Evolutionary conservation across 1,140 invertebrate species (phyloP), one percentile per base, ranked within the genome.

Genomic region (Temnothorax nylanderi): DNA sequence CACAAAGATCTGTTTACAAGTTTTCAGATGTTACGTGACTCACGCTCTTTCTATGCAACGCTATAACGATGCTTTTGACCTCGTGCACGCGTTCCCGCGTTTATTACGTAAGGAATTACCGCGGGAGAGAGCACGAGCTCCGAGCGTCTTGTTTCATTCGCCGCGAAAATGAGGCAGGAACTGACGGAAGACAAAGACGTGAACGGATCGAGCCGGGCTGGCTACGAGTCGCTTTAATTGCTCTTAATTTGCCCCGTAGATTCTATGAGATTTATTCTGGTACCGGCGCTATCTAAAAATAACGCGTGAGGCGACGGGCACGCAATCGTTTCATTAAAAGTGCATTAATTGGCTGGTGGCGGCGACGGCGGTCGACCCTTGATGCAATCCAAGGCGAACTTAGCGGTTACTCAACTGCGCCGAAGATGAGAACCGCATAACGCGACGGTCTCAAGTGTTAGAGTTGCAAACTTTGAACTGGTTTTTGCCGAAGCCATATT

Each of bases 241-340:
- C 88, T 92, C 90, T 69, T 93, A 93, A 93, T 93, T 92, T 89
- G 85, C 89, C 88, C 89, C 87, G 75, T 86, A 74, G 86, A 92
- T 91, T 93, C 89, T 87, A 89, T 85, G 75, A 90, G 92, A 92
- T 92, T 93, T 92, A 93, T 92, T 93, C 92, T 88, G 69, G 87
- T 87, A 82, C 67, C 84, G 71, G 18, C 81, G 86, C 49, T 76
- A 26, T 82, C 92, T 91, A 92, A 93, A 92, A 92, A 93, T 93
- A 93, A 89, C 88, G 89, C 78, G 58, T 81, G 60, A 89, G 72
- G 67, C 62, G 81, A 54, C 64, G 32, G 67, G 51, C 77, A 75
- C 47, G 80, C 60, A 67, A 91, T 90, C 71, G 81, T 90, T 86
- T 88, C 87, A 76, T 90, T 89, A 87, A 90, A 86, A 75, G 44